These are phyloP conservation scores for Cololabis saira DNA, from an alignment of 2,113 vertebrate genomes.

Conservation along the genomic window DNA sequence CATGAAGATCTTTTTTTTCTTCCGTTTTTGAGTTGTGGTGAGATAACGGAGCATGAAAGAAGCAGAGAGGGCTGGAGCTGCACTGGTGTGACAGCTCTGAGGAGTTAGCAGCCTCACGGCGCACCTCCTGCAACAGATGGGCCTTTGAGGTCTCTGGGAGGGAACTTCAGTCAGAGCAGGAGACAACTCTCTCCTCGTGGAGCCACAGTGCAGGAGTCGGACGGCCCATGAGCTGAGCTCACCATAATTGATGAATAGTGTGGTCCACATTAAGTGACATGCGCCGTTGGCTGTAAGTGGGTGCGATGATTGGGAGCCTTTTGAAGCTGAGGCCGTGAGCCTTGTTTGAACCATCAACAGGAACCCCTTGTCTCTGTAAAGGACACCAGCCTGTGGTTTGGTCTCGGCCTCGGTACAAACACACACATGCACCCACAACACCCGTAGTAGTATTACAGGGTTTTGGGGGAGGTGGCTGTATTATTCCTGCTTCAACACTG, in stretches of 20 bases:
- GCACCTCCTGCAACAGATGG: slow-evolving; percentile 59
- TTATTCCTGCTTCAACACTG: slow-evolving; percentile 75
- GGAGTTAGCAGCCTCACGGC: slow-evolving; percentile 60
- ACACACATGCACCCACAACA: slow-evolving; percentile 35
- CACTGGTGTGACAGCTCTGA: slow-evolving; percentile 50
- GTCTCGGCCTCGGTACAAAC: slow-evolving; percentile 57
- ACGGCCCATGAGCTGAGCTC: slow-evolving; percentile 57
- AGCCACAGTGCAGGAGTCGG: slow-evolving; percentile 60
- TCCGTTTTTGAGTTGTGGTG: slow-evolving; percentile 20
- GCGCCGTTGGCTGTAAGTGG: slow-evolving; percentile 76
- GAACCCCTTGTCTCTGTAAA: slow-evolving; percentile 75
- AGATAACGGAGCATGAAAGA: slow-evolving; percentile 45
- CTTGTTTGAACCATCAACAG: slow-evolving; percentile 73
- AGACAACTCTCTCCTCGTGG: slow-evolving; percentile 68
- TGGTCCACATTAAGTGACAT: slow-evolving; percentile 79
- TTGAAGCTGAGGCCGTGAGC: slow-evolving; percentile 71
- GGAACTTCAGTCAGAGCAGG: slow-evolving; percentile 66
- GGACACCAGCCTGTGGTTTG: slow-evolving; percentile 78
- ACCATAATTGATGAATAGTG: slow-evolving; percentile 80
- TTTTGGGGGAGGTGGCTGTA: slow-evolving; percentile 71
- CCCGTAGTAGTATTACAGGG: slow-evolving; percentile 45
- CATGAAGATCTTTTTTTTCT: slow-evolving; percentile 18
- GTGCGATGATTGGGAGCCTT: slow-evolving; percentile 70
- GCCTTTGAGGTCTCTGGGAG: slow-evolving; percentile 47
- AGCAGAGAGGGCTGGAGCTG: slow-evolving; percentile 9